Evolutionary conservation across 2,797 vertebrate species (phyloP), one percentile per base, ranked within the genome.

Genomic region (Columba guinea): DNA sequence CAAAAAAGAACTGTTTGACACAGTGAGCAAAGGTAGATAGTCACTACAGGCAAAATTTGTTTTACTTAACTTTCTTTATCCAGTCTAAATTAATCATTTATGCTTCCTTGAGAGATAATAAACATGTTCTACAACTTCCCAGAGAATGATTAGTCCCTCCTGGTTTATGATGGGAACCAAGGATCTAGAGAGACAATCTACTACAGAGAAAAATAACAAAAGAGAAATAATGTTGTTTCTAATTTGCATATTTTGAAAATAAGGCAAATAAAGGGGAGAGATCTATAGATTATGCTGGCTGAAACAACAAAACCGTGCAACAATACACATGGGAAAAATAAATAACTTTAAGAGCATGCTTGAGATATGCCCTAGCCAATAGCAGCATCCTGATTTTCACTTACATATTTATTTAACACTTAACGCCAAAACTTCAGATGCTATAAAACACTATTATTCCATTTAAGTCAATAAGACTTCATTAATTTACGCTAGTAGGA

Each of bases 401-500:
- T 85, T 91, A 46, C n/a, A 49, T 94, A 71, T 80, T 79, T 68
- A 69, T 93, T 77, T 92, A 63, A 89, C 14, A 58, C 5, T 17
- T 58, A 90, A 86, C 2, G 6, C 14, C 68, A 87, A 85, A 89
- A 63, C 21, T 55, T 90, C 63, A 70, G 52, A 48, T 74, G 58
- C 71, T 91, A 44, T 69, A 84, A 92, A 89, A 19, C 16, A 67
- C 23, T 10, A 56, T 93, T 94, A 62, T 85, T 78, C 37, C 34
- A 83, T 49, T 91, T 51, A 92, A 89, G 39, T 93, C 63, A 77
- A 51, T 84, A 87, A 84, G 30, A 49, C 12, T 80, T 81, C 51
- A 83, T 93, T 91, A 94, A 91, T 94, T 91, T 89, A 88, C 18
- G 46, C 22, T 56, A 39, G 46, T 49, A 84, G 23, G n/a, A 62